Evolutionary conservation across 1,140 invertebrate species (phyloP).

Genomic region (Drosophila arawakana): DNA sequence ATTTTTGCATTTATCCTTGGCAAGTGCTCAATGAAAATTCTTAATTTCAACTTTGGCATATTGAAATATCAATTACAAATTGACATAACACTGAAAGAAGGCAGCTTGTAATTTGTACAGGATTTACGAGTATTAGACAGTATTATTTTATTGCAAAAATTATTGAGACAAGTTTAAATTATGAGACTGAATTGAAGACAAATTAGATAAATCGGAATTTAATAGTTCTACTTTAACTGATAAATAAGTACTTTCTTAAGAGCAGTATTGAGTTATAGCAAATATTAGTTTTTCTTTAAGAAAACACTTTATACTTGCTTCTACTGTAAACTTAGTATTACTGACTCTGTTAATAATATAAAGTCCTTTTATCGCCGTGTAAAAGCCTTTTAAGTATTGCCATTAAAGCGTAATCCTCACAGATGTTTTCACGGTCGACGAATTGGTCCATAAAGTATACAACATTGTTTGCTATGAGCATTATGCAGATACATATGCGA

Average conservation of each 20-base stretch:
- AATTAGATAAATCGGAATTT: neutral
- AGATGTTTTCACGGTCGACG: too few relatives aligned
- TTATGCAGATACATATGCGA: neutral
- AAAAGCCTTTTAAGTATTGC: too few relatives aligned
- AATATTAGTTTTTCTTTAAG: too few relatives aligned
- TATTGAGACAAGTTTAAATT: neutral
- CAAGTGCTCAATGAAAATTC: conserved; percentile 17
- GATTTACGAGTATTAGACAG: neutral
- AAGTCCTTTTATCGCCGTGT: too few relatives aligned
- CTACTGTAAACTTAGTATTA: too few relatives aligned
- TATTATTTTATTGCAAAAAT: neutral
- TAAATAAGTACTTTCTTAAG: too few relatives aligned
- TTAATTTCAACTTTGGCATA: conserved; percentile 14
- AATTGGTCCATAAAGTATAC: too few relatives aligned
- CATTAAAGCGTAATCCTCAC: too few relatives aligned
- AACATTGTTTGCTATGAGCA: neutral
- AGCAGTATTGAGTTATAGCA: too few relatives aligned
- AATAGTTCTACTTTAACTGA: too few relatives aligned
- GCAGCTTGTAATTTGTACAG: conserved; percentile 3
- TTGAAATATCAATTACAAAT: neutral
- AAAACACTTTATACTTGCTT: too few relatives aligned
- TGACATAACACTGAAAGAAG: conserved; percentile 4
- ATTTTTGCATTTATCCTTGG: neutral
- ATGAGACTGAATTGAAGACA: neutral
- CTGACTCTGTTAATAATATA: too few relatives aligned